Percentiles rank a stretch among this genome's conserved stretches.
phyloP scores from a whole-genome alignment of 2,888 invertebrate species.

The Leptinotarsa peninsularis region DNA sequence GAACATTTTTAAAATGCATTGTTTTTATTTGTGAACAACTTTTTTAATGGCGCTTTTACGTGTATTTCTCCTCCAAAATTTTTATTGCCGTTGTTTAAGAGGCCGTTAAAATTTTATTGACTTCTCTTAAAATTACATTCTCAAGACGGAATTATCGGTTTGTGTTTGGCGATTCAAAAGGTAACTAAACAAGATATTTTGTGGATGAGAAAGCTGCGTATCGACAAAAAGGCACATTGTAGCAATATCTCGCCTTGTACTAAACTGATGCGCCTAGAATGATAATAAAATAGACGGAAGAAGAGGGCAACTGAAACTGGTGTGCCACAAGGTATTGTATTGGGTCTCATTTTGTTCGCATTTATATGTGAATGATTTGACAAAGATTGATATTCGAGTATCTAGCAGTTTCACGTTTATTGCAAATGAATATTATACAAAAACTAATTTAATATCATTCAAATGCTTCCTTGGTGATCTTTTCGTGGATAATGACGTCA shows the following conservation, averaged over 20 bases:
- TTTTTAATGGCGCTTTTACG: conserved; percentile 25
- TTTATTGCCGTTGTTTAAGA: conserved; percentile 27
- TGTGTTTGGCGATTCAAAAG: conserved; percentile 6
- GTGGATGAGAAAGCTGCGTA: not conserved
- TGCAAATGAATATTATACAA: too few relatives aligned
- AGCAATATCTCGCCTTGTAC: not conserved
- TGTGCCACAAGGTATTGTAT: too few relatives aligned
- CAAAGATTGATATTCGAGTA: too few relatives aligned
- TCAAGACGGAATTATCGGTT: conserved; percentile 1
- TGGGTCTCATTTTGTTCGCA: too few relatives aligned
- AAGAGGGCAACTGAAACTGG: too few relatives aligned
- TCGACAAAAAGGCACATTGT: not conserved
- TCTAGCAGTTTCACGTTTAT: too few relatives aligned
- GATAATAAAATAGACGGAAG: too few relatives aligned
- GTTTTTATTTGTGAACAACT: conserved; percentile 18
- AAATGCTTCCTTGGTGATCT: too few relatives aligned
- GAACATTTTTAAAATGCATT: conserved; percentile 14
- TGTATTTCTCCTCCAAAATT: conserved; percentile 22
- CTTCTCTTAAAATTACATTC: conserved; percentile 23
- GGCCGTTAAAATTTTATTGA: conserved; percentile 25
- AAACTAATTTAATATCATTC: too few relatives aligned
- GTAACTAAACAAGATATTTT: conserved; percentile 8
- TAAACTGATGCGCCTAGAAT: not conserved
- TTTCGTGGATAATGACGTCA: too few relatives aligned
- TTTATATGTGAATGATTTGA: too few relatives aligned